Conservation (phyloP, 2,888 invertebrate genomes). For the Miltochrista miniata region DNA sequence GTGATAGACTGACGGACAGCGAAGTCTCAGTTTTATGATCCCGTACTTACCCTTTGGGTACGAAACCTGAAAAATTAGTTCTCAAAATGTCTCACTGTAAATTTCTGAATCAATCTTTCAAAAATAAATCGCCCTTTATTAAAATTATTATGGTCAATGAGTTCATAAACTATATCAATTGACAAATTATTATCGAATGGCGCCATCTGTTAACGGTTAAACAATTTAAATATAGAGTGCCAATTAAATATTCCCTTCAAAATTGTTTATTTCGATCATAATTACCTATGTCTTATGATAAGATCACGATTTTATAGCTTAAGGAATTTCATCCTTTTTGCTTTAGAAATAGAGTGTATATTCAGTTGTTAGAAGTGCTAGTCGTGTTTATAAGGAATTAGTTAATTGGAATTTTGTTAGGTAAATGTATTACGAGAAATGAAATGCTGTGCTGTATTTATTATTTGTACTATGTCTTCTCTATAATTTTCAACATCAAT, state of each 20-base stretch:
- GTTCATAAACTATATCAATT: slow-evolving; percentile 2
- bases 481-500: too few species aligned
- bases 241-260: slow-evolving; percentile 12
- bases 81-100: too few species aligned
- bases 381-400: neutral
- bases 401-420: neutral
- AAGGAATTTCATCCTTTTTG: neutral
- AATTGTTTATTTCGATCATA: slow-evolving; percentile 17
- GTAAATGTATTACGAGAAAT: neutral
- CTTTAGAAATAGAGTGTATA: neutral
- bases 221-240: slow-evolving; percentile 15
- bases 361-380: neutral
- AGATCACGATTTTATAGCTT: neutral
- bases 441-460: neutral
- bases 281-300: slow-evolving; percentile 1
- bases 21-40: too few species aligned
- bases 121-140: neutral
- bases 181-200: slow-evolving; percentile 28
- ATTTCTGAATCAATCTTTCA: too few species aligned
- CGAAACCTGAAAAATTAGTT: too few species aligned
- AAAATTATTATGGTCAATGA: neutral
- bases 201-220: slow-evolving; percentile 19
- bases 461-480: too few species aligned
- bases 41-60: too few species aligned
- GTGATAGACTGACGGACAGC: too few species aligned